phyloP scores from a whole-genome alignment of 1,140 invertebrate genomes.

The Penaeus chinensis region DNA sequence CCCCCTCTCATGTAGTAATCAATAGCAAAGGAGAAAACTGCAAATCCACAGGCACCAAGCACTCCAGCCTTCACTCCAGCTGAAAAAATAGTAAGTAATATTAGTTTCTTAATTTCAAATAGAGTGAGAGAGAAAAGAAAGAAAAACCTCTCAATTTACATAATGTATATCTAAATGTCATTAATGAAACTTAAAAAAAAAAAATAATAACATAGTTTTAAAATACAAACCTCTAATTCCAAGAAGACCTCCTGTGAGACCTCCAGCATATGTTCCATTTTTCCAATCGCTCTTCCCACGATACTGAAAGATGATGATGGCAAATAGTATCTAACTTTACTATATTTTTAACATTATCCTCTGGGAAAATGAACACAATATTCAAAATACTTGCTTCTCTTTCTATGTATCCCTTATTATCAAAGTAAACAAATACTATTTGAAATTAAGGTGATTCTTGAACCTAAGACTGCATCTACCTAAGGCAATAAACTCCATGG shows the following conservation, averaged over 20 bases:
- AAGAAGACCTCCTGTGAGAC: constrained; percentile 92
- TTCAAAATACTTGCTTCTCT: too few species aligned
- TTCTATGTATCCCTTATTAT: too few species aligned
- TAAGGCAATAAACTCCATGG: too few species aligned
- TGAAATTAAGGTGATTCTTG: too few species aligned
- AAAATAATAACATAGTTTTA: constrained; percentile 43
- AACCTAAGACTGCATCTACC: too few species aligned
- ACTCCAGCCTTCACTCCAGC: constrained; percentile 93
- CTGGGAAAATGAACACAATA: not conserved
- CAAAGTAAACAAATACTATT: too few species aligned
- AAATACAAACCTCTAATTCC: constrained; percentile 83
- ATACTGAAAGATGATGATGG: constrained; percentile 73
- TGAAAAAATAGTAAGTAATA: constrained; percentile 70
- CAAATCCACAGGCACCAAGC: constrained; percentile 93
- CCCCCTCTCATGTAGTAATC: constrained; percentile 91
- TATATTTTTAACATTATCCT: not conserved
- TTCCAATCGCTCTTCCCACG: constrained; percentile 95
- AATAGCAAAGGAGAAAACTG: constrained; percentile 93
- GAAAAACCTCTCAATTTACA: too few species aligned
- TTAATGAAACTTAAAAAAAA: not conserved
- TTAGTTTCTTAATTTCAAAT: constrained; percentile 10
- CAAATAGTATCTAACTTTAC: constrained; percentile 43
- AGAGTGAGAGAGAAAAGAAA: too few species aligned
- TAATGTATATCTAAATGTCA: not conserved
- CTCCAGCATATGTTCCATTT: constrained; percentile 95